phyloP scores from a whole-genome alignment of 2,888 invertebrate genomes.

The Apamea crenata region DNA sequence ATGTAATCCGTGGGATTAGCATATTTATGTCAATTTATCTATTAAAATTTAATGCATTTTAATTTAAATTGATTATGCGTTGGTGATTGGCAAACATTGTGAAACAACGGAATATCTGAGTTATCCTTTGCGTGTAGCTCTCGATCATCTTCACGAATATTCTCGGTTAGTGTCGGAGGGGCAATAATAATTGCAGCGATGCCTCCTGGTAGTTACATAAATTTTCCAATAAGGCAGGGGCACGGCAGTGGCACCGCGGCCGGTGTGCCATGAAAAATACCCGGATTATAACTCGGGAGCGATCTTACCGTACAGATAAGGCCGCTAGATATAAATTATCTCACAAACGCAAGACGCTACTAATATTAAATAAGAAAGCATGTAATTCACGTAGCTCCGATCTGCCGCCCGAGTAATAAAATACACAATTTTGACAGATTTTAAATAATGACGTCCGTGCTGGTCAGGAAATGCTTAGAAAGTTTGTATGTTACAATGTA shows the following conservation, averaged over 20 bases:
- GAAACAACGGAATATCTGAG: slow-evolving; percentile 32
- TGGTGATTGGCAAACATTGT: slow-evolving; percentile 47
- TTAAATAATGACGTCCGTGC: slow-evolving; percentile 89
- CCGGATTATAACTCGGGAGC: slow-evolving; percentile 89
- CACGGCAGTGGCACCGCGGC: slow-evolving; percentile 70
- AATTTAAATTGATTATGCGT: slow-evolving; percentile 49
- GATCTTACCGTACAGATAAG: slow-evolving; percentile 87
- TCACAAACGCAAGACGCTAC: slow-evolving; percentile 87
- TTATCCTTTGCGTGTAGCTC: slow-evolving; percentile 25
- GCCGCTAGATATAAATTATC: slow-evolving; percentile 88
- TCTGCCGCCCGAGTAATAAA: slow-evolving; percentile 86
- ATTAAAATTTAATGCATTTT: slow-evolving; percentile 62
- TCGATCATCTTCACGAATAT: slow-evolving; percentile 45
- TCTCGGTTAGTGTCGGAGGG: slow-evolving; percentile 67
- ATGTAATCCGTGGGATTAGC: slow-evolving; percentile 63
- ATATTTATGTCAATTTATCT: slow-evolving; percentile 62
- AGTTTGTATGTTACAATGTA: slow-evolving; percentile 79
- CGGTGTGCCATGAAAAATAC: slow-evolving; percentile 87
- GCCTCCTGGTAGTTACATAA: slow-evolving; percentile 83
- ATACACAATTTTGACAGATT: slow-evolving; percentile 89
- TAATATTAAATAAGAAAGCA: slow-evolving; percentile 90
- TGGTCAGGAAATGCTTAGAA: slow-evolving; percentile 88
- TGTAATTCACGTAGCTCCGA: slow-evolving; percentile 89
- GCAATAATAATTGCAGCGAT: slow-evolving; percentile 85
- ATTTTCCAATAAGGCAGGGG: slow-evolving; percentile 81